Conservation (phyloP, 2,888 invertebrate species). For the Acholoe squamosa region DNA sequence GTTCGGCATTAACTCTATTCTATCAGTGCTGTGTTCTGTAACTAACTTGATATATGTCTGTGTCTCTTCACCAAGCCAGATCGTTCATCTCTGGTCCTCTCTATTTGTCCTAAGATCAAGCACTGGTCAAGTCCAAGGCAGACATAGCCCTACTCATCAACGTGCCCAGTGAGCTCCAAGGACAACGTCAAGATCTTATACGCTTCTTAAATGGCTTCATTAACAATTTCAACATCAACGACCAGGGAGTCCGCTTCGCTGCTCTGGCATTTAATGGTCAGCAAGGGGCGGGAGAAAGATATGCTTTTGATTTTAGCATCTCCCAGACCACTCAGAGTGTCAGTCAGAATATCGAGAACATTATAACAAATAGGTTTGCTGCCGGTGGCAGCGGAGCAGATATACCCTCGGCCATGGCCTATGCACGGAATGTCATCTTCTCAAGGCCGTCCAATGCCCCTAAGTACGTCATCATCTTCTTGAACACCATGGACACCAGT, state of each 20-base stretch:
- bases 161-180: background rate
- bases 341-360: background rate
- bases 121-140: conserved; percentile 43
- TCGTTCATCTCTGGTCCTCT: background rate
- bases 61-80: background rate
- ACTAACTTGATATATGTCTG: conserved; percentile 22
- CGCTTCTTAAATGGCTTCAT: background rate
- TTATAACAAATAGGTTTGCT: background rate
- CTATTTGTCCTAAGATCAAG: conserved; percentile 52
- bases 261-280: conserved; percentile 11
- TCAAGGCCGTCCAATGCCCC: background rate
- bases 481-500: background rate
- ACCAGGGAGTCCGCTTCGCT: conserved; percentile 32
- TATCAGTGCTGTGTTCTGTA: background rate
- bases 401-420: background rate
- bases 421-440: conserved; percentile 3
- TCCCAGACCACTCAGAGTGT: background rate
- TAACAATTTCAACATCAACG: conserved; percentile 15
- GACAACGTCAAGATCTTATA: background rate
- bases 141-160: conserved; percentile 50
- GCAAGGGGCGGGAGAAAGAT: background rate
- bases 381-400: conserved; percentile 22
- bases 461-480: conserved; percentile 40
- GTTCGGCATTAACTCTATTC: conserved; percentile 31
- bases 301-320: background rate